These are phyloP conservation scores for Arvicanthis niloticus DNA, from an alignment of 2,113 vertebrate species.

Conservation along the genomic window DNA sequence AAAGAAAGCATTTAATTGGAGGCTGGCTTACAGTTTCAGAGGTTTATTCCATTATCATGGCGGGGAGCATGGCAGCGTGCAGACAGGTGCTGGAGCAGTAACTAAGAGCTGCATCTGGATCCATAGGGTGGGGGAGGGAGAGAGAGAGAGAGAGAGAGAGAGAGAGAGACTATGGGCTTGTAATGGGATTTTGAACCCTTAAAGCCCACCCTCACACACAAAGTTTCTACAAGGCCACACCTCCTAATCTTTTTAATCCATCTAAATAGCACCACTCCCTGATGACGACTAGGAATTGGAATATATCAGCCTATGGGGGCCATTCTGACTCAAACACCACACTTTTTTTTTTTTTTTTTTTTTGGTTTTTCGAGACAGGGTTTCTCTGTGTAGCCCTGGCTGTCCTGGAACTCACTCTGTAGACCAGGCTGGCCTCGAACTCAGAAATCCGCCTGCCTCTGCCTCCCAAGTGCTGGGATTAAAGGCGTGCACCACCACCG, in stretches of 20 bases:
- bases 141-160: not conserved
- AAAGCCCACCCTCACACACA: not conserved
- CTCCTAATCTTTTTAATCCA: not conserved
- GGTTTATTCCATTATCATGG: not conserved
- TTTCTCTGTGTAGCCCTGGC: no score
- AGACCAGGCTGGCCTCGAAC: no score
- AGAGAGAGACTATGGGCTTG: not conserved
- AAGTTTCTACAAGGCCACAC: not conserved
- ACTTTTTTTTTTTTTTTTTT: no score
- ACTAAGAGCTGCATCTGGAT: not conserved
- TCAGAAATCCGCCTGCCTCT: no score
- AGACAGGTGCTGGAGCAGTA: not conserved
- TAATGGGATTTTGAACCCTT: not conserved
- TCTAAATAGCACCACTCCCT: not conserved
- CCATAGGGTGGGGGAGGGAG: not conserved
- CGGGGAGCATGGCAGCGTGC: not conserved
- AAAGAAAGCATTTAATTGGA: not conserved
- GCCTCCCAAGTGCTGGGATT: no score
- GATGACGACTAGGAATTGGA: not conserved
- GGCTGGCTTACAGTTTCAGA: not conserved
- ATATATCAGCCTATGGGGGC: not conserved
- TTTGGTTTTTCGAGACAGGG: no score
- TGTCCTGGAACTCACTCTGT: no score
- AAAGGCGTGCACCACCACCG: no score
- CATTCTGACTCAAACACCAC: not conserved